Base-by-base conservation (phyloP, 2,113 vertebrate genomes). In the Perca flavescens region DNA sequence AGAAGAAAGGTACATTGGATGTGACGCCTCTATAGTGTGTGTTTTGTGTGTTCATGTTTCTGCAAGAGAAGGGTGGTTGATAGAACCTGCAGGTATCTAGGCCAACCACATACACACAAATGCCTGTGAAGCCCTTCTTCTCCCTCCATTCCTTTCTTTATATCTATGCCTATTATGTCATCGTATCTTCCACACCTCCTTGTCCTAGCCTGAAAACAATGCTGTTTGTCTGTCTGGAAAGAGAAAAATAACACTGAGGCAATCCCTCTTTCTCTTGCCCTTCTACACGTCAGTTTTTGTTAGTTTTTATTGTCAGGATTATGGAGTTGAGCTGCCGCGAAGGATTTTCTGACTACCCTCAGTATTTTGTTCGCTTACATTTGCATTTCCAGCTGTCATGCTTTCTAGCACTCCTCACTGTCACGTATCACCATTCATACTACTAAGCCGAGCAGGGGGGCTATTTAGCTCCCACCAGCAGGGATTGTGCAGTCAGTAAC, bases 351-450 rank as follows among this genome's bases (percentile, higher is more conserved):
- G 43, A 73, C 56, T 21, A 22, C 5, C 15, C 36, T 36, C 28
- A 0, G 11, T 28, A 25, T 28, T 74, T 17, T 65, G 16, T 58
- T 82, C 0, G 0, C 67, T 70, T 21, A 13, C 57, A 52, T 83
- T 79, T 77, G 75, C 77, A 80, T 75, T 74, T 67, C n/a, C 28
- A 78, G 60, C 72, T 28, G 73, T 49, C 43, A 49, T 14, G 72
- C 36, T 73, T 50, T 53, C 52, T 1, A 56, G 22, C 17, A 34
- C 22, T 14, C 25, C 43, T 84, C n/a, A 40, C 58, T 43, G 78
- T 84, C 80, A 73, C 11, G 2, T 52, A 78, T 83, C 61, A 58
- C 40, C 65, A 43, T 77, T 72, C 56, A 62, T 28, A 57, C 14
- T 19, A 61, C 36, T 54, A 57, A 80, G 75, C 54, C 5, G 1